phyloP scores from a whole-genome alignment of 1,140 invertebrate genomes.

The Eueides isabella region DNA sequence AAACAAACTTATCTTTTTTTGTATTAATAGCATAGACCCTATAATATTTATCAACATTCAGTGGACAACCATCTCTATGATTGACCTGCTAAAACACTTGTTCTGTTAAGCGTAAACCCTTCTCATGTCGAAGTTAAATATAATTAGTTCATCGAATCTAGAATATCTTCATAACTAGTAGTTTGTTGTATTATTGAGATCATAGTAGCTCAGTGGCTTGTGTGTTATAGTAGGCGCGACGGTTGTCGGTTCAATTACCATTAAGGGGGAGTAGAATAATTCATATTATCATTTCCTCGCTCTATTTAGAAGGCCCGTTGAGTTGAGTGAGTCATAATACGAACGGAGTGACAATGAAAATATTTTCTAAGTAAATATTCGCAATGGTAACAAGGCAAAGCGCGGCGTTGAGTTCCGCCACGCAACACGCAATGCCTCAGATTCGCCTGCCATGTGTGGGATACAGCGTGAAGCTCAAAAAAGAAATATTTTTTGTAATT shows the following conservation, averaged over 20 bases:
- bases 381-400: background rate
- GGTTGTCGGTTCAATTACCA: too few species aligned
- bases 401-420: background rate
- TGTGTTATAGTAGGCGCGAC: too few species aligned
- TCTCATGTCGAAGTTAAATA: background rate
- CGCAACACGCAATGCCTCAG: background rate
- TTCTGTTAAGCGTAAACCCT: background rate
- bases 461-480: too few species aligned
- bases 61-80: background rate
- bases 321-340: too few species aligned
- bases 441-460: background rate
- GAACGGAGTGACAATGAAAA: too few species aligned
- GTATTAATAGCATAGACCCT: background rate
- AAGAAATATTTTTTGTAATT: too few species aligned
- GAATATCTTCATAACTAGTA: background rate
- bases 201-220: too few species aligned
- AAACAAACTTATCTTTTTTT: background rate
- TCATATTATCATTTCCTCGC: too few species aligned
- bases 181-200: too few species aligned
- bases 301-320: too few species aligned
- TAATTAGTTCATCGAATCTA: background rate
- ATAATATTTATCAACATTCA: background rate
- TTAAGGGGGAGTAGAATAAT: too few species aligned
- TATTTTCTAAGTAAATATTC: too few species aligned
- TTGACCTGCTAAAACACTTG: constrained; percentile 4